Evolutionary conservation across 2,888 invertebrate genomes (phyloP), one percentile per base, ranked within the genome.

Genomic region (Dicyrtoma fusca): DNA sequence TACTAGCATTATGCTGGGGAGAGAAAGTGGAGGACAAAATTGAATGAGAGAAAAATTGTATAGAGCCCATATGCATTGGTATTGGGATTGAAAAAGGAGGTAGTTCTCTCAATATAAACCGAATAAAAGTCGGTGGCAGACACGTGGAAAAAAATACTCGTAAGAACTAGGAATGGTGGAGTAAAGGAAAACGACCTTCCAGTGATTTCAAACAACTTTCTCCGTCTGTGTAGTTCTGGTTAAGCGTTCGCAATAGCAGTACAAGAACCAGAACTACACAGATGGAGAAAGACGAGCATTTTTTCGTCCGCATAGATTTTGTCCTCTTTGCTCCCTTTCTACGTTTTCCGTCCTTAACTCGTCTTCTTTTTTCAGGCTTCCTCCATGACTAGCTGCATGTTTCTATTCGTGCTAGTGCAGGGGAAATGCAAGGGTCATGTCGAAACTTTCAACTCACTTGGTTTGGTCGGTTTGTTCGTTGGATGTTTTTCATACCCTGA

Each of bases 81-180:
- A 17, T 49, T 49, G 14, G 49, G 61, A 53, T 17, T 6, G 17
- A 51, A 66, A 42, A 53, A 53, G 14, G 17, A 66, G 55, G 44
- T 53, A 26, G 53, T 17, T 14, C 42, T 19, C 42, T 11, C 51
- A 53, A 62, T 59, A 61, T 69, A 61, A 61, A 51, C 61, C 47
- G 49, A 61, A 69, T 69, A 69, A 69, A 69, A 69, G 61, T 69
- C 69, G 11, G 44, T 34, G 42, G 44, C 69, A 62, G 49, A 69
- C 69, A 69, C 59, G 59, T 59, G 59, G 61, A 69, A 69, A 59
- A 64, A 44, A 62, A 47, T 49, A 61, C 61, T 61, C 42, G 19
- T 55, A 55, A 25, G 23, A 21, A 13, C 5, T 34, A 34, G 34
- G 34, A 34, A 34, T 34, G 34, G 34, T 17, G 53, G 19, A 19